Percentiles rank a stretch among this genome's conserved stretches.
Evolutionary conservation across 1,140 invertebrate genomes (phyloP).

Genomic region (Trichogramma pretiosum): DNA sequence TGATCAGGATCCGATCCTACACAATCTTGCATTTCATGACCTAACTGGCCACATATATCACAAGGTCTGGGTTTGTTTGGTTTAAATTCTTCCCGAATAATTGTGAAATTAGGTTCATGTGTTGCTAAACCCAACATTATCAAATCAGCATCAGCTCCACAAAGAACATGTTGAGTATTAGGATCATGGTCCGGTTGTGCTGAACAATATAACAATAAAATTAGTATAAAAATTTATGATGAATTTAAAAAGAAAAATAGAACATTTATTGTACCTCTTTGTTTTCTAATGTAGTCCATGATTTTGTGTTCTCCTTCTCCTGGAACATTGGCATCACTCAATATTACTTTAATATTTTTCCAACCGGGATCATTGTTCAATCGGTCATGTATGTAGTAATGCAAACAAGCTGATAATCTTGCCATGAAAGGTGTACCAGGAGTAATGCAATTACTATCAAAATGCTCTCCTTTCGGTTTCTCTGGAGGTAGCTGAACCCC

Average conservation of each 20-base stretch:
- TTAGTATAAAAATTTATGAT: too few species aligned
- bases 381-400: slow-evolving; percentile 92
- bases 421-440: slow-evolving; percentile 99
- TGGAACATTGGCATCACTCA: slow-evolving; percentile 97
- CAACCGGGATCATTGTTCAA: slow-evolving; percentile 94
- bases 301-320: slow-evolving; percentile 99
- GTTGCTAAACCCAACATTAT: slow-evolving; percentile 98
- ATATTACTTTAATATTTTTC: slow-evolving; percentile 88
- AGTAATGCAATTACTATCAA: slow-evolving; percentile 98
- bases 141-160: slow-evolving; percentile 97
- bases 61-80: slow-evolving; percentile 94
- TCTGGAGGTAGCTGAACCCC: slow-evolving; percentile 78
- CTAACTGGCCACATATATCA: slow-evolving; percentile 91
- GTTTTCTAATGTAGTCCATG: slow-evolving; percentile 96
- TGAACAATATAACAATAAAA: slow-evolving; percentile 41
- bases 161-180: slow-evolving; percentile 94
- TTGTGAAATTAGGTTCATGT: slow-evolving; percentile 98
- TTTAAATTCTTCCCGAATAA: slow-evolving; percentile 96
- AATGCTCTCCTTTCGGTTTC: slow-evolving; percentile 85
- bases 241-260: too few species aligned
- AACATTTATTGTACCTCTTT: slow-evolving; percentile 57
- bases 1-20: slow-evolving; percentile 54
- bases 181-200: slow-evolving; percentile 94
- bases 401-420: slow-evolving; percentile 81
- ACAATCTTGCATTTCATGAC: slow-evolving; percentile 95